Conservation (phyloP, 2,888 invertebrate genomes). For the Micoletzkya japonica region DNA sequence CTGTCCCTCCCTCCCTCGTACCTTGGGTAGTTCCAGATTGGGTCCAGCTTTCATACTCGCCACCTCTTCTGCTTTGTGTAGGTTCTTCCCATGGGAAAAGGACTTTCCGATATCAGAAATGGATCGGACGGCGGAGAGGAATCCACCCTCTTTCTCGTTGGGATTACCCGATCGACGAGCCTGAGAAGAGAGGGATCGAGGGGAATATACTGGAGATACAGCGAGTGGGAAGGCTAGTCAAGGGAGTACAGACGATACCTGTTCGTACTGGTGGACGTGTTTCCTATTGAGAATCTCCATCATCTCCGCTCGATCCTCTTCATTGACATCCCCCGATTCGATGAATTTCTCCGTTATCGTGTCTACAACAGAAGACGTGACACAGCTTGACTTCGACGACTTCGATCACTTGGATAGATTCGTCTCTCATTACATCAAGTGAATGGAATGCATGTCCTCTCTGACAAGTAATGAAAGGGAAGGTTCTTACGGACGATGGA, state of each 20-base stretch:
- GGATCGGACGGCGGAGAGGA: slow-evolving; percentile 86
- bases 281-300: slow-evolving; percentile 82
- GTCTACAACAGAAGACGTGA: too few species aligned
- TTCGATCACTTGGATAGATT: too few species aligned
- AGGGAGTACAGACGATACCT: slow-evolving; percentile 50
- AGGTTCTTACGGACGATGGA: slow-evolving; percentile 56
- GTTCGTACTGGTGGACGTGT: slow-evolving; percentile 90
- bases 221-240: neutral
- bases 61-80: slow-evolving; percentile 51
- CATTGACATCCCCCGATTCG: slow-evolving; percentile 76
- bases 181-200: slow-evolving; percentile 1
- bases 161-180: slow-evolving; percentile 19
- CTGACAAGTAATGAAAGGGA: too few species aligned
- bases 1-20: slow-evolving; percentile 18
- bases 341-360: slow-evolving; percentile 57
- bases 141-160: slow-evolving; percentile 71
- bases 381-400: too few species aligned
- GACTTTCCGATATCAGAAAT: slow-evolving; percentile 90
- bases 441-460: too few species aligned
- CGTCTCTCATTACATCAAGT: too few species aligned
- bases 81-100: slow-evolving; percentile 88
- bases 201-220: too few species aligned
- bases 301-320: slow-evolving; percentile 77
- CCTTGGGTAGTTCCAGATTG: slow-evolving; percentile 33
- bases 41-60: slow-evolving; percentile 27